phyloP scores from a whole-genome alignment of 2,888 invertebrate genomes.

The Taphrorychus bicolor region DNA sequence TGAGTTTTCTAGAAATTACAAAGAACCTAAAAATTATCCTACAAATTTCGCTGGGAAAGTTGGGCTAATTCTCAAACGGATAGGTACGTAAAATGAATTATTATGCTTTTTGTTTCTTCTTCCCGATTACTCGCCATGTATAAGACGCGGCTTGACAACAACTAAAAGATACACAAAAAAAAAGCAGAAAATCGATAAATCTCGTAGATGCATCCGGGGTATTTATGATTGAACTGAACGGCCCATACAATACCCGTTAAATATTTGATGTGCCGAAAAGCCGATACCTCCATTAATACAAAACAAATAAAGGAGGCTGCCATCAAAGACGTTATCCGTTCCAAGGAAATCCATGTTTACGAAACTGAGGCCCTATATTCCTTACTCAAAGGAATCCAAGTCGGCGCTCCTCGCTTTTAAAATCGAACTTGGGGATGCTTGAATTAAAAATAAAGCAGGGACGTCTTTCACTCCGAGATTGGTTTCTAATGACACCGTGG shows the following conservation, averaged over 20 bases:
- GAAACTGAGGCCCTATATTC: conserved; percentile 1
- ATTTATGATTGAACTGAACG: too few relatives aligned
- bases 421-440: conserved; percentile 1
- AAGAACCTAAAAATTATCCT: conserved; percentile 28
- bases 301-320: conserved; percentile 1
- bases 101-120: too few relatives aligned
- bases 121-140: too few relatives aligned
- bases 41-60: too few relatives aligned
- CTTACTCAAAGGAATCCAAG: conserved; percentile 3
- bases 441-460: conserved; percentile 3
- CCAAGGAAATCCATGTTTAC: conserved; percentile 1
- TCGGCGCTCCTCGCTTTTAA: not conserved
- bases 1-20: conserved; percentile 42
- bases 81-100: too few relatives aligned
- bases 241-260: conserved; percentile 1
- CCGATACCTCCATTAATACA: not conserved
- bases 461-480: conserved; percentile 1
- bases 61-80: too few relatives aligned
- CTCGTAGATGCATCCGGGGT: too few relatives aligned
- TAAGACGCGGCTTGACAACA: too few relatives aligned
- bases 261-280: not conserved
- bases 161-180: too few relatives aligned
- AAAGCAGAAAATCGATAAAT: too few relatives aligned
- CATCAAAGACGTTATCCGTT: not conserved
- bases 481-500: conserved; percentile 1